Evolutionary conservation across 1,140 invertebrate genomes (phyloP), one percentile per base, ranked within the genome.

Genomic region (Monomorium pharaonis): DNA sequence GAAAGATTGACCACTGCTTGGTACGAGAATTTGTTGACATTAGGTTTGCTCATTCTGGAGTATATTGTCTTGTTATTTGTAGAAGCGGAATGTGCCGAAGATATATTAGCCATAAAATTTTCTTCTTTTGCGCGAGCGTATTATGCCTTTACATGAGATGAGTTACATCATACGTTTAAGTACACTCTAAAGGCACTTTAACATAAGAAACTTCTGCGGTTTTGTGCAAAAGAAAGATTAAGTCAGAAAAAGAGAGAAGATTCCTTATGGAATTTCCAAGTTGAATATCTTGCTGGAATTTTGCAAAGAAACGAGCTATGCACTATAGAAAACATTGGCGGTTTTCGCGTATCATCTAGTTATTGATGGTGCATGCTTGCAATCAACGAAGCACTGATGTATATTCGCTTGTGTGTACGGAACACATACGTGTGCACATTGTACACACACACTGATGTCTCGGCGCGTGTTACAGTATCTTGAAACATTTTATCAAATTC

Each of bases 281-380:
- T 63, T 12, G 12, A 10, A 63, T 42, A 63, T 77, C 42, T 62
- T 42, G 30, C 18, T 14, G 56, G 16, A 10, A 21, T 33, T 47
- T 62, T 44, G 58, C 27, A 18, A 77, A 33, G 27, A 44, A 60
- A 14, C 44, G 24, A 75, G 72, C 14, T 37, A n/a, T 18, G 21
- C 14, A 7, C 37, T 37, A 37, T 33, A 37, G 51, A 77, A 87
- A 87, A 85, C 72, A 65, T 47, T 27, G 30, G 63, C 21, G 86
- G 86, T 87, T 77, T 78, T 86, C 87, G 67, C 86, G 62, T 67
- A 78, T 85, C 65, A 54, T 42, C 86, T 84, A 88, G 87, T 87
- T 74, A 87, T 85, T 33, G 49, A 24, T 58, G 44, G 33, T 21
- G 74, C 54, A 87, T 70, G 87, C 86, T 87, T 62, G 63, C 49